Percentiles rank a stretch among this genome's conserved stretches.
phyloP scores from a whole-genome alignment of 2,113 vertebrate genomes.

The Dermatemys mawii region DNA sequence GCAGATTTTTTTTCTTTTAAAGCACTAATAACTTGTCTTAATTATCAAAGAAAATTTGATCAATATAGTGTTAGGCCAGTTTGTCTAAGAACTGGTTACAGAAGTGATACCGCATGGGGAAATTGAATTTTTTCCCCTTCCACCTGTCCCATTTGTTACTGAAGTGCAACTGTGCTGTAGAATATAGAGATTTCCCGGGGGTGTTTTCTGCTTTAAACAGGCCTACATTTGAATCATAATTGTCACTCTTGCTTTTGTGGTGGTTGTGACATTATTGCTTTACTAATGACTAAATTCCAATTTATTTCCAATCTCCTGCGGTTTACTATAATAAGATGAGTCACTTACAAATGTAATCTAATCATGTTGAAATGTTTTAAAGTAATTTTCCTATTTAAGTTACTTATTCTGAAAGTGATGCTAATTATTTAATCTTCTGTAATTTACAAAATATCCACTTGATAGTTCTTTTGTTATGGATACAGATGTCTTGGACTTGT shows the following conservation, averaged over 20 bases:
- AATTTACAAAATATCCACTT: not conserved
- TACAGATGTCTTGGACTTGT: not conserved
- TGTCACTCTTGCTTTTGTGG: slow-evolving; percentile 12
- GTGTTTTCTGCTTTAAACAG: not conserved
- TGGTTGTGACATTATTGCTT: slow-evolving; percentile 41
- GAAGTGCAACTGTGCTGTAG: not conserved
- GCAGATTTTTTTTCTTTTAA: not conserved
- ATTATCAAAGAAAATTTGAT: not conserved
- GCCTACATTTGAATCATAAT: not conserved
- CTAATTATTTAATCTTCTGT: not conserved
- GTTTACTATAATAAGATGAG: slow-evolving; percentile 41
- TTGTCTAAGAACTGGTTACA: not conserved
- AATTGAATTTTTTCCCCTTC: not conserved
- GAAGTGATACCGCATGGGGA: not conserved
- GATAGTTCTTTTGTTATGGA: not conserved
- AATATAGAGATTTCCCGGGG: not conserved
- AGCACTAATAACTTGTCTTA: not conserved
- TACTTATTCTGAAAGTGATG: slow-evolving; percentile 10
- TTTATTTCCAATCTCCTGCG: slow-evolving; percentile 25
- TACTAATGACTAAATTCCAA: slow-evolving; percentile 33
- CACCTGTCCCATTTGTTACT: not conserved
- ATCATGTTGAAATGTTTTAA: not conserved
- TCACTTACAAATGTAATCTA: slow-evolving; percentile 46
- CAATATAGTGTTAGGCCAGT: not conserved
- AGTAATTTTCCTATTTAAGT: slow-evolving; percentile 34